Evolutionary conservation across 2,797 vertebrate species (phyloP), one percentile per base, ranked within the genome.

Genomic region (Coranthus polyacanthus): DNA sequence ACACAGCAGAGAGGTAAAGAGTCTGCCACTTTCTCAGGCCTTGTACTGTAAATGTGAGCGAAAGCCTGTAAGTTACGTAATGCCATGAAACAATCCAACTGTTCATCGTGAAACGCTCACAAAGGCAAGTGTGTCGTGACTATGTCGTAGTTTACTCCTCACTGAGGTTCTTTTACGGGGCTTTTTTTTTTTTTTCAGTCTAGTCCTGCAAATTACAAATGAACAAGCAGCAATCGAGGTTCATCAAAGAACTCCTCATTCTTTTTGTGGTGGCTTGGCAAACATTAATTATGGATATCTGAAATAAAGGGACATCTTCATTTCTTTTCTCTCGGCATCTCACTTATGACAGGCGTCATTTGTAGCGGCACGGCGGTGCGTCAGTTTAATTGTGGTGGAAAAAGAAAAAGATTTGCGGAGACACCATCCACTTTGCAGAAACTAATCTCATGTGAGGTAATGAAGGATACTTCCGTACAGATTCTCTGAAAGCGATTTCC

Each of bases 1-100:
- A 45, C 50, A 57, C 54, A 78, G 38, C 20, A 22, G 38, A 47
- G 47, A 81, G 55, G 69, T 68, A 74, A 81, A 69, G 52, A 50
- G 34, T 32, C 29, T 32, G 29, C 29, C 29, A 15, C 38, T n/a
- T 41, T 66, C 67, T 63, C n/a, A 36, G 57, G 57, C 64, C 13
- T 41, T 32, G 29, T 32, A 32, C 17, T 50, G 15, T 54, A 52
- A 46, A 66, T 78, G 43, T 26, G 58, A 83, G 66, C 60, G 39
- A 78, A 76, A 74, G 70, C 55, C 72, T 63, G 51, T 49, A 63
- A 60, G 75, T 92, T 89, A 86, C 73, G 68, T 89, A 90, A 92
- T 29, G 34, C 20, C 11, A 18, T 42, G 34, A 69, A 78, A 55
- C 71, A 71, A 72, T 89, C 79, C 81, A 89, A 72, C 80, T 76